Evolutionary conservation across 2,888 invertebrate genomes (phyloP), one percentile per base, ranked within the genome.

Genomic region (Lissocephala sabroskyi): DNA sequence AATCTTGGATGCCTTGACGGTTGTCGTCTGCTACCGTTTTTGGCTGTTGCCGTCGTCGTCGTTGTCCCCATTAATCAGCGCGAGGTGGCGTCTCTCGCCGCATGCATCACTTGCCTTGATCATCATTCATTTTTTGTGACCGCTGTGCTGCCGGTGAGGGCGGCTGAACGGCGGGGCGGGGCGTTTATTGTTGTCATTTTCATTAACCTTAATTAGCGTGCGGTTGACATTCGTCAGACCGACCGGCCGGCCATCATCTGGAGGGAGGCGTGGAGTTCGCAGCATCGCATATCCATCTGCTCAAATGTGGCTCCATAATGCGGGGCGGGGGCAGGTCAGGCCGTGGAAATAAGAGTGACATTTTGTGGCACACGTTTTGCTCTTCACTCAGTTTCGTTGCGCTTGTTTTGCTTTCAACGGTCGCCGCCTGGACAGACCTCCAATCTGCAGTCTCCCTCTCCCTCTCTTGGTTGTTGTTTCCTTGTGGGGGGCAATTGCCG

Each of bases 131-230:
- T 39, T 18, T 39, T 39, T 18, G 40, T 40, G 23, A 7, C 10
- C 10, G 10, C 18, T 36, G 11, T 40, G 39, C 37, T 37, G 23
- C 11, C 11, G n/a, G n/a, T n/a, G n/a, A n/a, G n/a, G n/a, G n/a
- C n/a, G n/a, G n/a, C n/a, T n/a, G n/a, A n/a, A n/a, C n/a, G n/a
- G n/a, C n/a, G n/a, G n/a, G n/a, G n/a, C 13, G 14, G 23, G 7
- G 3, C 7, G n/a, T 7, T 33, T 33, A n/a, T 33, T 33, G 35
- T 65, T 62, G 62, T 56, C 55, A 56, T 77, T 71, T 71, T 74
- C 66, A 71, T 74, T 71, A 71, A 70, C 71, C 75, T 74, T 71
- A 71, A 71, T 71, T 77, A 71, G 59, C 52, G 53, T 68, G 59
- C 51, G 64, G 70, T 62, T 74, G 74, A 63, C 77, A 70, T 56